These are phyloP conservation scores for Hybognathus amarus DNA, from an alignment of 2,797 vertebrate genomes.

Conservation along the genomic window DNA sequence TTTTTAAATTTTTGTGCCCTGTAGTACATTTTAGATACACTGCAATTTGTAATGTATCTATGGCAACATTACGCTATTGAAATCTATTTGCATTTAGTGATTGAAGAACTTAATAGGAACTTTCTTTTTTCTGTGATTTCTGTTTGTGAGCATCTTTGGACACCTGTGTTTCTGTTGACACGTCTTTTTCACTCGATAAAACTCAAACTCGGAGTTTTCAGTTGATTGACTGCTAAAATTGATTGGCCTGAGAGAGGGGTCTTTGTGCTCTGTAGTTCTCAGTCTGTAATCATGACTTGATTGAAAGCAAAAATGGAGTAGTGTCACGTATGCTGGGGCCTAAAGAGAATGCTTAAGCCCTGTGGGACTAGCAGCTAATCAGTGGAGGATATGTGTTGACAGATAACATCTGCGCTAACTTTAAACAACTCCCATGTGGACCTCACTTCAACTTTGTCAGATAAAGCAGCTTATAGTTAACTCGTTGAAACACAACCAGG, in stretches of 20 bases:
- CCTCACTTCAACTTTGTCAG: background rate
- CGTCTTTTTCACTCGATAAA: background rate
- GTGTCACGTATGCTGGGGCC: conserved; percentile 8
- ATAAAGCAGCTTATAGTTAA: background rate
- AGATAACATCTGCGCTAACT: conserved; percentile 33
- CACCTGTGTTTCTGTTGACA: conserved; percentile 22
- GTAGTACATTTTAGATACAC: background rate
- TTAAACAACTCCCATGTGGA: conserved; percentile 12
- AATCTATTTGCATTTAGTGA: background rate
- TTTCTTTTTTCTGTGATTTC: background rate
- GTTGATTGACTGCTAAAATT: conserved; percentile 36
- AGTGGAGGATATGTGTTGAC: conserved; percentile 15
- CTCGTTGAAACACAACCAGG: background rate
- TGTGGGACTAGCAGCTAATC: conserved; percentile 32
- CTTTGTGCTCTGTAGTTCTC: conserved; percentile 29
- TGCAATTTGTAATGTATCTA: background rate
- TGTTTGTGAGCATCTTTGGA: conserved; percentile 3
- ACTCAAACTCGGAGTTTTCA: background rate
- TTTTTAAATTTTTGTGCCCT: background rate
- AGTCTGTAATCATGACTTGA: conserved; percentile 47
- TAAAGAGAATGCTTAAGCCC: conserved; percentile 6
- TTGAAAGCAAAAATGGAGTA: conserved; percentile 42
- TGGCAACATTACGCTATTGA: background rate
- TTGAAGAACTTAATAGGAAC: too few species aligned
- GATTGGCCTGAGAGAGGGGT: conserved; percentile 32